Base-by-base conservation (phyloP, 92 coral and sea anemone genomes). In the Anthopleura xanthogrammica region DNA sequence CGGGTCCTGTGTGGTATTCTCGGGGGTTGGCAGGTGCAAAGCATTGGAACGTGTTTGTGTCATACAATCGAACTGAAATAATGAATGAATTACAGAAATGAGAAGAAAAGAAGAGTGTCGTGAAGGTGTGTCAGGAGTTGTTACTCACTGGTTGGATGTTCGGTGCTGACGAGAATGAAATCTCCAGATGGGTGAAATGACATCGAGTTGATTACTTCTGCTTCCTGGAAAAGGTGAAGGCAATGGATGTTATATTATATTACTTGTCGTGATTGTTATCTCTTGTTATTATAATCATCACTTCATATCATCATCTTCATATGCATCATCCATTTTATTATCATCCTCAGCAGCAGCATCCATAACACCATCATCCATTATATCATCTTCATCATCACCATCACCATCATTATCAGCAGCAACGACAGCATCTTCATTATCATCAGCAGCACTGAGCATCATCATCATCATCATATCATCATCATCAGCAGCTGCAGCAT, bases 101-200 rank as follows among this genome's bases (percentile, higher is more conserved):
- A 72, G 22, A 43, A 6, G 71, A 40, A 46, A 72, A 55, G 3
- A 23, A 19, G 16, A 36, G 41, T 12, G 42, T 2, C 2, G 16
- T 68, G 41, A 68, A 12, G 42, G 16, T 68, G 74, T 29, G 12
- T 12, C 20, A 46, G 16, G 52, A 17, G 60, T 81, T 46, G 14
- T 41, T 6, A 94, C 98, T 79, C 83, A 95, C 98, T 95, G 14
- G 98, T 95, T 66, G 98, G 98, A 85, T 95, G 98, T 48, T 95
- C 98, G 60, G 98, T 95, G 75, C 95, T 93, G 79, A 95, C 98
- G 36, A 95, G 86, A 71, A 95, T 82, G 77, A 81, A 95, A 74
- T 95, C 95, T 13, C 98, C 98, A 56, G 98, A 93, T 23, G 98
- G 98, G 82, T 95, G 98, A 62, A 93, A 95, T 14, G 98, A 94